Evolutionary conservation across 2,113 vertebrate genomes (phyloP), one percentile per base, ranked within the genome.

Genomic region (Passer montanus): DNA sequence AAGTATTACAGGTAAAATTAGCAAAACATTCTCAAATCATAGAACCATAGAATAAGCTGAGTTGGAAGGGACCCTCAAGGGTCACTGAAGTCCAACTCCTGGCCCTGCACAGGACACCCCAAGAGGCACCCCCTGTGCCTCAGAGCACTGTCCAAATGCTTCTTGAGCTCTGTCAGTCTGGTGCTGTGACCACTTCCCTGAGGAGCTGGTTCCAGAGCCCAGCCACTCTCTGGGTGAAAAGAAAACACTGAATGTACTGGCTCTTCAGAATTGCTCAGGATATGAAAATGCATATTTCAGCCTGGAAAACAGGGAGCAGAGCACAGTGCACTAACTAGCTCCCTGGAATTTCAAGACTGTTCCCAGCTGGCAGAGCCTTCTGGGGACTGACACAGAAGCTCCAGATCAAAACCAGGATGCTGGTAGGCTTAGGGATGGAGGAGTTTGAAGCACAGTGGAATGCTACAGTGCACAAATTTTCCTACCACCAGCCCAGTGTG

Each of bases 401-500:
- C 31, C 56, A 31, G 31, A 49, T 69, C 66, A 43, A 59, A 87
- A 56, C 13, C 1, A 1, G 31, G 46, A 33, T 12, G 33, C 35
- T 84, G 56, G 22, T 49, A 67, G 35, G 26, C 24, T 7, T 15
- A 9, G 16, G 33, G 44, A 70, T 10, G 27, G 26, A 86, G 39
- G 12, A 50, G 30, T 50, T 2, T 18, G 50, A 55, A 82, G 66
- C 56, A 31, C 15, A 52, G 35, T 2, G 8, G 47, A 60, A 70
- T 46, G 50, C 14, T 89, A 63, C 44, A 66, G 31, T 2, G 18
- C 30, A 47, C 28, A 23, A 8, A 47, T 43, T 47, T 67, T 73
- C 30, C 33, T 2, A 4, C 17, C 18, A 52, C 22, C 7, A 11
- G 15, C 13, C 9, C 6, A 1, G 30, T 0, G 0, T 13, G 21